A percentile compares a stretch with the other conserved stretches of the same genome.
Conservation (phyloP, 2,888 invertebrate species). For the Muscina levida region DNA sequence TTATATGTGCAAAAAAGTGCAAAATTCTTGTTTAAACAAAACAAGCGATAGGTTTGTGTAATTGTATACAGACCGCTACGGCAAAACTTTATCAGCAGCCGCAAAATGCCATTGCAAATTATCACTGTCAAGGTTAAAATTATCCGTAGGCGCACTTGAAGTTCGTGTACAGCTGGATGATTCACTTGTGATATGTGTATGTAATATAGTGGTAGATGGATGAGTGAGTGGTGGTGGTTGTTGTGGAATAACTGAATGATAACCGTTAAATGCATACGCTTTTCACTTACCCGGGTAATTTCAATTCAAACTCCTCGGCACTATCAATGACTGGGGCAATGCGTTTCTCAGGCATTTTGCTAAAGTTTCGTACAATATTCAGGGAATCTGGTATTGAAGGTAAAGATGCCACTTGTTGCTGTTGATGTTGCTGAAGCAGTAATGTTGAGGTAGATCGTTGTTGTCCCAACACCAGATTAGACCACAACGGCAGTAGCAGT, state of each 20-base stretch:
- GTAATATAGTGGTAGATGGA: neutral
- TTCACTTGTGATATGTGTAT: conserved; percentile 34
- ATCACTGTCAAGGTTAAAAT: conserved; percentile 32
- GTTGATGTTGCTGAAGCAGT: neutral
- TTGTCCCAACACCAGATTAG: conserved; percentile 55
- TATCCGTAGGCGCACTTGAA: neutral
- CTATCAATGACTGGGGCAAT: conserved; percentile 73
- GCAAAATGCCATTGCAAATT: conserved; percentile 8
- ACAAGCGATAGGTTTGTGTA: conserved; percentile 5
- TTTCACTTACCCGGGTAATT: conserved; percentile 76
- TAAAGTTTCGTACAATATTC: conserved; percentile 39
- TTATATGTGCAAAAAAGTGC: neutral
- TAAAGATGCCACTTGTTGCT: conserved; percentile 21
- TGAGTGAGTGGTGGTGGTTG: neutral
- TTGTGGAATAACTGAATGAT: too few species aligned
- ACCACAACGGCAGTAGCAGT: conserved; percentile 58
- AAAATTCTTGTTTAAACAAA: too few species aligned
- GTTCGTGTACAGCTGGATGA: neutral
- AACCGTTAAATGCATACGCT: neutral
- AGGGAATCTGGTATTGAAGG: neutral
- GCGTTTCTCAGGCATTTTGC: conserved; percentile 74
- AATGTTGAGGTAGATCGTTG: conserved; percentile 45
- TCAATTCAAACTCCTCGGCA: conserved; percentile 74
- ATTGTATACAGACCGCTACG: neutral
- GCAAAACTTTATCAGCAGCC: too few species aligned